Evolutionary conservation across 2,888 invertebrate genomes (phyloP).

Genomic region (Drosophila imparisetae): DNA sequence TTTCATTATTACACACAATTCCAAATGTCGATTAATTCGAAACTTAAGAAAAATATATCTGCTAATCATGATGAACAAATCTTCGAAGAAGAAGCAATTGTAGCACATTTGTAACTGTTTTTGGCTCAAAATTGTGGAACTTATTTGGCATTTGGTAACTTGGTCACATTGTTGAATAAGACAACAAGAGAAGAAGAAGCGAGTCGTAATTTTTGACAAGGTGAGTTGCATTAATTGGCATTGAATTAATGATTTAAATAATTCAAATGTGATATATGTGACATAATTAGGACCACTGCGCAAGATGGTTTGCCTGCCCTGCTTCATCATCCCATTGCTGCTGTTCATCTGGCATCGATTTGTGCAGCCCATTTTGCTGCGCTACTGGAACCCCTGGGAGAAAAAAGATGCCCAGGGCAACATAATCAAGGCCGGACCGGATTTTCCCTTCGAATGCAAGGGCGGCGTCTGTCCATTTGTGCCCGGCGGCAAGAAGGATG

Average conservation of each 20-base stretch:
- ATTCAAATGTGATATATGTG: neutral
- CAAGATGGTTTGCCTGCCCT: conserved; percentile 93
- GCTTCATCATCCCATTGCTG: conserved; percentile 92
- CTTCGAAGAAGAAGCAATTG: neutral
- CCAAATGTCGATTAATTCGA: neutral
- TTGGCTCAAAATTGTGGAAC: neutral
- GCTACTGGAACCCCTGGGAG: conserved; percentile 93
- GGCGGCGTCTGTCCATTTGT: conserved; percentile 86
- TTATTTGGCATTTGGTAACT: neutral
- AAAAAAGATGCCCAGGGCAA: conserved; percentile 88
- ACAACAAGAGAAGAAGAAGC: conserved; percentile 1
- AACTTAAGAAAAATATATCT: neutral
- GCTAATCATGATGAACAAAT: neutral
- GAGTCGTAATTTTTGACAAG: conserved; percentile 2
- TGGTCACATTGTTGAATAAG: conserved; percentile 11
- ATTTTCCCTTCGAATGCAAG: conserved; percentile 87
- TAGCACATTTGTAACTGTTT: neutral
- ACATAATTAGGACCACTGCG: neutral
- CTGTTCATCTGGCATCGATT: conserved; percentile 93
- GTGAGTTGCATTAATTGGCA: conserved; percentile 21
- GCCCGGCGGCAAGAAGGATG: conserved; percentile 55
- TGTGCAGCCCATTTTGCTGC: conserved; percentile 91
- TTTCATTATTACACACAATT: neutral
- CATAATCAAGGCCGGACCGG: conserved; percentile 85
- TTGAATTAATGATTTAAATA: neutral